A percentile compares a stretch with the other conserved stretches of the same genome.
phyloP scores from a whole-genome alignment of 2,113 vertebrate species.

The Toxostoma redivivum region DNA sequence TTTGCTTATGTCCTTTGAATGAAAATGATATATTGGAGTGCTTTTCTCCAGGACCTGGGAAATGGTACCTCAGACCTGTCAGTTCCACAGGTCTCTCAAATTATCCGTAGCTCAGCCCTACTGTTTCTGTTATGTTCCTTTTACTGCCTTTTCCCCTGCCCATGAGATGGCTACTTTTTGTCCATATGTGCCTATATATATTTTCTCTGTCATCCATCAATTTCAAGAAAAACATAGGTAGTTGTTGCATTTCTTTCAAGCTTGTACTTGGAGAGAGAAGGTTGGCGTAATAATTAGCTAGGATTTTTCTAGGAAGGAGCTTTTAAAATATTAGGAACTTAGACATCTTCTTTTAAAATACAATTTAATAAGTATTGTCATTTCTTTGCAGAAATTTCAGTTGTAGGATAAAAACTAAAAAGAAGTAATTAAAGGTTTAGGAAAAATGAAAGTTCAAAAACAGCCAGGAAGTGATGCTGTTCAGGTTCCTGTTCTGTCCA shows the following conservation, averaged over 20 bases:
- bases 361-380: neutral
- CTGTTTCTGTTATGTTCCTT: fast-evolving
- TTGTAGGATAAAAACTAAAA: neutral
- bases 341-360: neutral
- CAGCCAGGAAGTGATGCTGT: neutral
- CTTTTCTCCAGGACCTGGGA: neutral
- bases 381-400: neutral
- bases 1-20: neutral
- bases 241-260: neutral
- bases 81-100: neutral
- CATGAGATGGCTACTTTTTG: neutral
- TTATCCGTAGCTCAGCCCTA: neutral
- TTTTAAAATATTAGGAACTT: neutral
- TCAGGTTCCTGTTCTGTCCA: neutral
- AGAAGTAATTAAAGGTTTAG: neutral
- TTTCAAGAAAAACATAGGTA: neutral
- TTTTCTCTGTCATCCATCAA: neutral
- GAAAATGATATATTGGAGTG: neutral
- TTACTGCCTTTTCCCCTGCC: neutral
- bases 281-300: neutral
- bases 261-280: neutral
- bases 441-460: neutral
- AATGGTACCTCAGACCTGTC: neutral
- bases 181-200: fast-evolving
- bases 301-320: neutral